Evolutionary conservation across 1,140 invertebrate species (phyloP).

Genomic region (Calliopsis andreniformis): DNA sequence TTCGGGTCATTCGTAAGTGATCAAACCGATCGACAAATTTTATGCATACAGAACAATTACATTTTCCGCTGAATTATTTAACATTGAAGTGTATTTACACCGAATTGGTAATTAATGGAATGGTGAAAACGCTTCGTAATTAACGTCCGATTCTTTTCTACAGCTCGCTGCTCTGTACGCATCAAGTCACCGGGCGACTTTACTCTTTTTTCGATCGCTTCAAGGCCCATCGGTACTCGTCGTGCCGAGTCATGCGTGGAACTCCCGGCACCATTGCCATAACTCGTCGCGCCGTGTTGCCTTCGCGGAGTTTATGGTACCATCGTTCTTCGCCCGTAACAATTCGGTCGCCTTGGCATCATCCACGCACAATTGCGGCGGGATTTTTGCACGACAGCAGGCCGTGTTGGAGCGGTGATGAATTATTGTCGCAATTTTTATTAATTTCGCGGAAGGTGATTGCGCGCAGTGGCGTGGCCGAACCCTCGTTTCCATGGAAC

Average conservation of each 20-base stretch:
- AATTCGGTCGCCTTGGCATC: conserved; percentile 57
- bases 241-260: conserved; percentile 67
- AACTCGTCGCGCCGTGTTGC: conserved; percentile 64
- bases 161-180: conserved; percentile 23
- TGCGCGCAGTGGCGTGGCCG: neutral
- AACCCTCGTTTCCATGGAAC: neutral
- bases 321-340: conserved; percentile 61
- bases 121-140: conserved; percentile 45
- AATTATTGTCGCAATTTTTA: conserved; percentile 27
- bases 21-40: neutral
- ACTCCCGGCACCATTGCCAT: conserved; percentile 64
- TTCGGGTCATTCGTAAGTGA: neutral
- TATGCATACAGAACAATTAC: neutral
- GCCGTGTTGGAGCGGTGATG: neutral
- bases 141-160: conserved; percentile 56
- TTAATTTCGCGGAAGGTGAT: conserved; percentile 23
- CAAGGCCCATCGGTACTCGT: conserved; percentile 55
- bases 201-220: conserved; percentile 49
- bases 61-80: too few species aligned
- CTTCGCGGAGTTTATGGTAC: conserved; percentile 62
- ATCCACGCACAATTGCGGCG: conserved; percentile 34
- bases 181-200: conserved; percentile 55
- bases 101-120: too few species aligned
- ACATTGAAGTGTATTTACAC: too few species aligned
- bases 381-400: neutral